Evolutionary conservation across 2,888 invertebrate species (phyloP).

Genomic region (Dusona sp.): DNA sequence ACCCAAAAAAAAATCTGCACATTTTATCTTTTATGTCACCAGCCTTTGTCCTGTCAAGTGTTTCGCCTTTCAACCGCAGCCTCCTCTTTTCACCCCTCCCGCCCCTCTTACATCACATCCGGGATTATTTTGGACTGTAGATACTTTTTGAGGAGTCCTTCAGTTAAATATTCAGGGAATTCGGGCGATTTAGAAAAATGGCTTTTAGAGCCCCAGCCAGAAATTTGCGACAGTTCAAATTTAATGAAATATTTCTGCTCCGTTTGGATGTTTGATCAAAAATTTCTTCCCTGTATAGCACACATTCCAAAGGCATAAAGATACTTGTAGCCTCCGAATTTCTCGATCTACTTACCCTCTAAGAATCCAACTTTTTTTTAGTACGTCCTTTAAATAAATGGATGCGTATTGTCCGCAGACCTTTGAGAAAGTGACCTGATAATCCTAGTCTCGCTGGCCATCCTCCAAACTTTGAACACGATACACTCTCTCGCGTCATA

Average conservation of each 20-base stretch:
- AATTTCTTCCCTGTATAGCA: not conserved
- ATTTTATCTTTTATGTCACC: constrained; percentile 24
- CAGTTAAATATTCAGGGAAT: not conserved
- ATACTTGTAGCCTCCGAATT: not conserved
- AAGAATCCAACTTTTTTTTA: not conserved
- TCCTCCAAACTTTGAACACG: constrained; percentile 66
- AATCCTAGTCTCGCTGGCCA: constrained; percentile 64
- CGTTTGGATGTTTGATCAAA: not conserved
- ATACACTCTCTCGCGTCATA: constrained; percentile 27
- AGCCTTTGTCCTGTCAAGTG: constrained; percentile 22
- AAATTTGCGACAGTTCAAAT: not conserved
- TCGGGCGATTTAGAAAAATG: not conserved
- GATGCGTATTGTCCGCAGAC: not conserved
- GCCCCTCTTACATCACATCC: constrained; percentile 3
- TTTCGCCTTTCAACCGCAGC: constrained; percentile 14
- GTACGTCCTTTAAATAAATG: not conserved
- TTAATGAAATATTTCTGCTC: not conserved
- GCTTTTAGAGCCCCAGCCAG: not conserved
- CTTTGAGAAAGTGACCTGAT: constrained; percentile 60
- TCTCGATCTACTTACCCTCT: not conserved
- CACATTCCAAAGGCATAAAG: not conserved
- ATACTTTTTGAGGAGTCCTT: not conserved
- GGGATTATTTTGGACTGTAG: not conserved
- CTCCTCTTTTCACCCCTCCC: not conserved
- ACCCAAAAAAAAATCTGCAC: not conserved